Base-by-base conservation (phyloP, 2,888 invertebrate genomes). In the Latrodectus elegans region DNA sequence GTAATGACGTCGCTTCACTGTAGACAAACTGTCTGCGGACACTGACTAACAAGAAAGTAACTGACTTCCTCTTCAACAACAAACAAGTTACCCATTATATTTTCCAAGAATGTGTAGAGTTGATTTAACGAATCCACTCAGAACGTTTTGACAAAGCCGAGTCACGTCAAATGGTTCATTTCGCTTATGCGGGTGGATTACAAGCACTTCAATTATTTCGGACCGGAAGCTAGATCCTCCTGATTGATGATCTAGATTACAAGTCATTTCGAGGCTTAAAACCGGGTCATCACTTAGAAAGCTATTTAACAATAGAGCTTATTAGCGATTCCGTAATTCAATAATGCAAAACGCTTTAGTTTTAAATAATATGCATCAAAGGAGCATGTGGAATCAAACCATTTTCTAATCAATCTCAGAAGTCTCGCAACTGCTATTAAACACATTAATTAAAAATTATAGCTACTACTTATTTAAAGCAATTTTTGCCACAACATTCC, bases 241-340 rank as follows among this genome's bases (percentile, higher is more conserved):
- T 77, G 79, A 86, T 86, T 86, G 70, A 75, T 75, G 70, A 81
- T 81, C 76, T 87, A 87, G 86, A 81, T 87, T 87, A 87, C 77
- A 81, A 76, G 81, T 72, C 71, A 73, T 71, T 87, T 86, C 76
- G 49, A 75, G 67, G 81, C 55, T 77, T 65, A 71, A 87, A 87
- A 65, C 75, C 76, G 72, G 86, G 81, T 77, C 72, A 67, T 3
- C 65, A 74, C 74, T 60, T 76, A 26, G 49, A 67, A 72, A 87
- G 76, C 49, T 60, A 72, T 52, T 71, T 55, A 55, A 55, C 38
- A 38, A 38, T 38, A 38, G 4, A 38, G 38, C 38, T 38, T 55
- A 55, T 55, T 55, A 67, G 67, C n/a, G 6, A 67, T 11, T 3
- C 10, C 11, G 11, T 67, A 67, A 22, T 67, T 67, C 17, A n/a